Evolutionary conservation across 1,140 invertebrate genomes (phyloP).

Genomic region (Tenebrio molitor): DNA sequence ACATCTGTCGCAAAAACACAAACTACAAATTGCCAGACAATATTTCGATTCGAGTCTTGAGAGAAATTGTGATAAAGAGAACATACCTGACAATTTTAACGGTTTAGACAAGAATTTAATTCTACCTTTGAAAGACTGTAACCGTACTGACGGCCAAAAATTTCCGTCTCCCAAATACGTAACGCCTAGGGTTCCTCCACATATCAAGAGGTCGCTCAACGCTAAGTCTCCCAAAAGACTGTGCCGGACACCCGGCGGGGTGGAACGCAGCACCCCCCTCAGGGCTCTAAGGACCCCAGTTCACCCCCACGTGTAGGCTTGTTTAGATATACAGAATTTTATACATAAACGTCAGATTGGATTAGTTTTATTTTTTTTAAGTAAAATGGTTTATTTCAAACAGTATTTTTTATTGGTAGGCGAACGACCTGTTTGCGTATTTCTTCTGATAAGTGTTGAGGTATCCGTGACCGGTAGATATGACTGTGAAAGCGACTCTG

Average conservation of each 20-base stretch:
- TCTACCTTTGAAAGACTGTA: conserved; percentile 34
- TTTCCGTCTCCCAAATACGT: conserved; percentile 42
- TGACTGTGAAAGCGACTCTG: too few relatives aligned
- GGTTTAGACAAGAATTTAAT: conserved; percentile 2
- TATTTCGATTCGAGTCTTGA: conserved; percentile 48
- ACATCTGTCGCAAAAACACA: conserved; percentile 54
- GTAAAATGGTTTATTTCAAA: not conserved
- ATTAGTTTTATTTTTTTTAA: not conserved
- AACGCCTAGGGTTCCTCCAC: conserved; percentile 56
- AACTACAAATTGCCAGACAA: conserved; percentile 48
- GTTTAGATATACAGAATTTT: not conserved
- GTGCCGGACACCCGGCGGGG: conserved; percentile 48
- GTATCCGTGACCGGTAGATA: too few relatives aligned
- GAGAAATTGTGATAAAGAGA: conserved; percentile 48
- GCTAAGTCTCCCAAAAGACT: conserved; percentile 55
- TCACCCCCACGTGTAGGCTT: not conserved
- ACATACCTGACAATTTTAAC: conserved; percentile 15
- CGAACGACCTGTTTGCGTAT: too few relatives aligned
- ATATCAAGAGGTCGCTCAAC: conserved; percentile 57
- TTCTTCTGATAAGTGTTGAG: too few relatives aligned
- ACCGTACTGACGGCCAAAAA: conserved; percentile 39
- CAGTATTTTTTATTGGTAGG: too few relatives aligned
- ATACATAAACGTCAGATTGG: not conserved
- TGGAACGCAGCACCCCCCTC: conserved; percentile 53
- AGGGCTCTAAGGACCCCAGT: conserved; percentile 44